Evolutionary conservation across 2,888 invertebrate genomes (phyloP).

Genomic region (Chydorus sphaericus): DNA sequence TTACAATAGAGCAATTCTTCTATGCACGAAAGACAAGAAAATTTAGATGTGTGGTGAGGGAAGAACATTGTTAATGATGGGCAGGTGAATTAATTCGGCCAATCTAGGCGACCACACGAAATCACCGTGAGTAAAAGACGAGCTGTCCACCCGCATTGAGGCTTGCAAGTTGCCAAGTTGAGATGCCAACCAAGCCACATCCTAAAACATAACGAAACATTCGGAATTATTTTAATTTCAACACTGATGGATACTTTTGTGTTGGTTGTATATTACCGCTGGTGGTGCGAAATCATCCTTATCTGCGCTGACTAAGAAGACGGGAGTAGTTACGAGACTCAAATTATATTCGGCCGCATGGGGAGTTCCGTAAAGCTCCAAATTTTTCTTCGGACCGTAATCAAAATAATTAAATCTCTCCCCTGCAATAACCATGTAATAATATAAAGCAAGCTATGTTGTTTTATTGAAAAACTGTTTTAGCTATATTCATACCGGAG

Average conservation of each 20-base stretch:
- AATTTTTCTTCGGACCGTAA: constrained; percentile 16
- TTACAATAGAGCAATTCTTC: no score
- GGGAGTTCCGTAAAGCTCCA: constrained; percentile 20
- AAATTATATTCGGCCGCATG: constrained; percentile 26
- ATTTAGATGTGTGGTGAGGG: no score
- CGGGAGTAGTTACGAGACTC: constrained; percentile 24
- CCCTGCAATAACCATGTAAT: background rate
- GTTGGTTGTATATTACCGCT: no score
- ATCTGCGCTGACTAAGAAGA: constrained; percentile 24
- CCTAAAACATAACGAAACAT: constrained; percentile 13
- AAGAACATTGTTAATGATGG: background rate
- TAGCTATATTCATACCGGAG: no score
- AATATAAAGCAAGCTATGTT: no score
- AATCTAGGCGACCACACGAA: constrained; percentile 16
- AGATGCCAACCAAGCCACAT: constrained; percentile 19
- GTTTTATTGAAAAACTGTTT: no score
- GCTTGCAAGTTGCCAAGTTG: constrained; percentile 32
- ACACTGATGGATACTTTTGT: no score
- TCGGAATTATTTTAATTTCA: no score
- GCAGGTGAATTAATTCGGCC: background rate
- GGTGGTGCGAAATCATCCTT: constrained; percentile 28
- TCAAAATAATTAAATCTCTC: constrained; percentile 15
- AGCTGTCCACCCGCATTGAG: constrained; percentile 1
- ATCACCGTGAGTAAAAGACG: constrained; percentile 18
- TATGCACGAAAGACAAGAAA: no score